A percentile compares a stretch with the other conserved stretches of the same genome.
These are phyloP conservation scores for Platyura marginata DNA, from an alignment of 1,140 invertebrate species.

Conservation along the genomic window DNA sequence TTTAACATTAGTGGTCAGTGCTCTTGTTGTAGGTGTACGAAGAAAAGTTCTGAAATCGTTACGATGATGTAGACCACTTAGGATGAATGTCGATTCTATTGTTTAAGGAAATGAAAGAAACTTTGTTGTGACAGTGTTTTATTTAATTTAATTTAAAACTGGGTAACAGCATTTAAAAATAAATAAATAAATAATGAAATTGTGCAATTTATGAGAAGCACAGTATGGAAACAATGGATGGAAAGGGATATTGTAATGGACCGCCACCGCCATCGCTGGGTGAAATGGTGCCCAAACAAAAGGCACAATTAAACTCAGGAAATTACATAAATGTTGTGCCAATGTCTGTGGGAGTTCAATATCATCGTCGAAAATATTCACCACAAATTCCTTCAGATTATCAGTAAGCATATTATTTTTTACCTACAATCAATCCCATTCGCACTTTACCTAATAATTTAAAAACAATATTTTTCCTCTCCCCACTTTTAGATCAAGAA, in stretches of 20 bases:
- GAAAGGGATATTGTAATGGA: neutral
- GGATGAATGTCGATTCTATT: too few species aligned
- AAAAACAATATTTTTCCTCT: neutral
- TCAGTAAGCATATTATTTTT: slow-evolving; percentile 13
- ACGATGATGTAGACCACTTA: too few species aligned
- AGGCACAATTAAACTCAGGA: slow-evolving; percentile 7
- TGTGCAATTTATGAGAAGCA: too few species aligned
- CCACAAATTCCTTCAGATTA: slow-evolving; percentile 13
- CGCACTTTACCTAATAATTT: neutral
- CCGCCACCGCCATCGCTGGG: neutral
- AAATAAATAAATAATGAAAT: too few species aligned
- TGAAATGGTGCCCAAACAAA: slow-evolving; percentile 4
- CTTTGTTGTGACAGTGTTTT: too few species aligned
- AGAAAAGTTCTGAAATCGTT: too few species aligned
- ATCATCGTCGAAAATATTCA: slow-evolving; percentile 19
- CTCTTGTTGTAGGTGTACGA: too few species aligned
- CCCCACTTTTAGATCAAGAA: neutral
- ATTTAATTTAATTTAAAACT: too few species aligned
- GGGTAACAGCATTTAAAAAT: too few species aligned
- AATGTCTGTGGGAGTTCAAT: slow-evolving; percentile 18
- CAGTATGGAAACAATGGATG: too few species aligned
- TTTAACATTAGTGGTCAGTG: too few species aligned
- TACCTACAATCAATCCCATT: neutral
- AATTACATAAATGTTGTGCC: slow-evolving; percentile 23
- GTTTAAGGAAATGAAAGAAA: too few species aligned